Percentiles rank a stretch among this genome's conserved stretches.
phyloP scores from a whole-genome alignment of 2,797 vertebrate species.

The Pseudotriccus pelzelni region DNA sequence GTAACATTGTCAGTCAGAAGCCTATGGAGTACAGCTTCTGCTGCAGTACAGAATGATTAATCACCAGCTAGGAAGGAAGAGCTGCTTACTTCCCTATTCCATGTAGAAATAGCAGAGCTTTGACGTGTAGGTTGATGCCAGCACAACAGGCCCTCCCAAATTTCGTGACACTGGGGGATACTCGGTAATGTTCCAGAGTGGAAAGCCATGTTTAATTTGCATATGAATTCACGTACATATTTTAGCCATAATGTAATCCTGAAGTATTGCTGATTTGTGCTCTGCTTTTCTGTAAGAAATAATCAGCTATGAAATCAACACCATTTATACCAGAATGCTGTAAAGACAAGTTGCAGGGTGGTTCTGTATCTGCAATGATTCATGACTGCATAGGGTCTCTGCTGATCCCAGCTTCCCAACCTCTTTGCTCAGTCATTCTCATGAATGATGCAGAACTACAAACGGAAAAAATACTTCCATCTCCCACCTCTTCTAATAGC shows the following conservation, averaged over 20 bases:
- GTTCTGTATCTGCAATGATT: background rate
- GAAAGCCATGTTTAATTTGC: background rate
- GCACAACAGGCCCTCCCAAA: background rate
- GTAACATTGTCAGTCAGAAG: slow-evolving; percentile 12
- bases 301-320: background rate
- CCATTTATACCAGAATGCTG: background rate
- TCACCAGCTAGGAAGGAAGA: slow-evolving; percentile 26
- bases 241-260: background rate
- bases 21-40: slow-evolving; percentile 27
- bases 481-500: background rate
- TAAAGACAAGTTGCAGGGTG: background rate
- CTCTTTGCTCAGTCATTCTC: background rate
- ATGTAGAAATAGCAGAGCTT: slow-evolving; percentile 29
- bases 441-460: background rate
- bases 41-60: slow-evolving; percentile 60
- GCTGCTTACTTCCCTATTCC: background rate
- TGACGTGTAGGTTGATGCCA: background rate
- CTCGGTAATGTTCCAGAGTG: background rate
- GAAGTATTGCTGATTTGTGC: background rate
- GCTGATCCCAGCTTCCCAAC: background rate
- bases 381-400: background rate
- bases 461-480: background rate
- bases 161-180: background rate
- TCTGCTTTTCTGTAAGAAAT: background rate
- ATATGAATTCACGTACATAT: background rate